Base-by-base conservation (phyloP, 2,113 vertebrate genomes). In the Morphnarchus princeps region DNA sequence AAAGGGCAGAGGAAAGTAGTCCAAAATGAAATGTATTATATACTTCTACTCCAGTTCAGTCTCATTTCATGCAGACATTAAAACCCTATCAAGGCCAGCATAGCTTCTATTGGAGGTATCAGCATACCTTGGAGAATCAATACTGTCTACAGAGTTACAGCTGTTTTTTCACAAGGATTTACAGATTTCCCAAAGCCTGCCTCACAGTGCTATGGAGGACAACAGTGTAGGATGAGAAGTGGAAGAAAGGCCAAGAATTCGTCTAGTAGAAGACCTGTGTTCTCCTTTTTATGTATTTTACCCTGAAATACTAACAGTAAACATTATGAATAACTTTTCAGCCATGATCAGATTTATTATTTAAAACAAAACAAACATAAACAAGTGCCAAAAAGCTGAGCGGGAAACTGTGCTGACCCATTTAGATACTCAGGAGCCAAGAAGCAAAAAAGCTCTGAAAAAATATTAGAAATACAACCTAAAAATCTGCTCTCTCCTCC, bases 21-120 rank as follows among this genome's bases (percentile, higher is more conserved):
- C 25, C 87, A 89, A 94, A 85, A 47, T 20, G 4, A 65, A 65
- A 87, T 18, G n/a, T 52, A 67, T 82, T 65, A 36, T 70, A 49
- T n/a, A 20, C 7, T 67, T 16, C 31, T 69, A 18, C 6, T 52
- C 20, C 20, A 72, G 38, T 12, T 82, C 61, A 84, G 43, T 26
- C 58, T 65, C 65, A 77, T 65, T 85, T 84, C 40, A 49, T 45
- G 42, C 50, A 91, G 65, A 47, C 20, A 61, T 71, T 76, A 36
- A 87, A 73, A 61, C 8, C 6, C 5, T 36, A 55, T 22, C 42
- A 71, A 82, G 61, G 18, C 49, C 50, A 89, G 32, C 25, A 28
- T 3, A 9, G 43, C 36, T 72, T 81, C 52, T 49, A 4, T 22
- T 2, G 0, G 8, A 71, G 14, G 29, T 50, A 55, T 9, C 50